Percentiles rank a stretch among this genome's conserved stretches.
Conservation (phyloP, 2,888 invertebrate genomes). For the Caenorhabditis sinica region DNA sequence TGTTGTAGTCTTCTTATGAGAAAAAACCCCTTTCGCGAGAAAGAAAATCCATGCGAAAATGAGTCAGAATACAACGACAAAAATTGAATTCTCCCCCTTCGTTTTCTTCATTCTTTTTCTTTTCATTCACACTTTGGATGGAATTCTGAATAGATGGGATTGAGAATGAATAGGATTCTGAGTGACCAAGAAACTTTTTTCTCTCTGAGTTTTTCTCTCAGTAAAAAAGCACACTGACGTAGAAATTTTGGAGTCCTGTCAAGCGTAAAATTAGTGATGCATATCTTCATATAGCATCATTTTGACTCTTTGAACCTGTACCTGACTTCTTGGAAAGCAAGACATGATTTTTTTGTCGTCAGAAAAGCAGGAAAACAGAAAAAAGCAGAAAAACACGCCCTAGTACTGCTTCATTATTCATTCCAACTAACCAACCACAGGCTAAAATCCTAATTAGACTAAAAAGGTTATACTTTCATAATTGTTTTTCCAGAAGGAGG, state of each 20-base stretch:
- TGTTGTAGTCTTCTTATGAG: conserved; percentile 1
- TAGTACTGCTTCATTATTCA: conserved; percentile 35
- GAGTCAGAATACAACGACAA: conserved; percentile 13
- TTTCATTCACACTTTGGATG: conserved; percentile 35
- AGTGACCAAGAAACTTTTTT: conserved; percentile 34
- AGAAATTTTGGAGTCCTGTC: not conserved
- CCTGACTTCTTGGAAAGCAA: conserved; percentile 19
- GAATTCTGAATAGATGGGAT: conserved; percentile 24
- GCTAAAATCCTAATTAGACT: conserved; percentile 35
- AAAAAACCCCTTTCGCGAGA: not conserved
- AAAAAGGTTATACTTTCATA: not conserved
- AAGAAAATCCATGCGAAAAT: conserved; percentile 6
- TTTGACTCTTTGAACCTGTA: conserved; percentile 3
- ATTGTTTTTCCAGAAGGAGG: conserved; percentile 59
- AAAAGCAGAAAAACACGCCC: conserved; percentile 15
- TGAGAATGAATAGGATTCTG: conserved; percentile 16
- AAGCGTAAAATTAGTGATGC: conserved; percentile 8
- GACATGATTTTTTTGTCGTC: not conserved
- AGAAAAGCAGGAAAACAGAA: not conserved
- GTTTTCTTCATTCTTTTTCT: not conserved
- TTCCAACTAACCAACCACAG: conserved; percentile 7
- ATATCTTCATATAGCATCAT: not conserved
- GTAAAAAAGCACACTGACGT: conserved; percentile 17
- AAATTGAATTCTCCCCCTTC: conserved; percentile 33
- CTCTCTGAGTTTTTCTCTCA: conserved; percentile 1